phyloP scores from a whole-genome alignment of 1,140 invertebrate species.

The Phocides pigmalion region DNA sequence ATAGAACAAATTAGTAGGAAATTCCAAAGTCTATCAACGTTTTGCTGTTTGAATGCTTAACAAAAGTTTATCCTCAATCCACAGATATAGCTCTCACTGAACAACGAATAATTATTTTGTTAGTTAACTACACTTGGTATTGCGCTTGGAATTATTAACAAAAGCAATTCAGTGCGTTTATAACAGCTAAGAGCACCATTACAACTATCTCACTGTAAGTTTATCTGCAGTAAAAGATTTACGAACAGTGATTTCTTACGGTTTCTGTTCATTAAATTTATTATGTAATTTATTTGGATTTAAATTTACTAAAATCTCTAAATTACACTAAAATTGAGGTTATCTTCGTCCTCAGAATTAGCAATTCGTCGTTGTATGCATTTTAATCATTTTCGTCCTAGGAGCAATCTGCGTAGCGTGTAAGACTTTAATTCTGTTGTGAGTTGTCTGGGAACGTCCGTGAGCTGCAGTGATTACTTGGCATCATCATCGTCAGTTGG shows the following conservation, averaged over 20 bases:
- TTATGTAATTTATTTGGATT: not conserved
- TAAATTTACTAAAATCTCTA: not conserved
- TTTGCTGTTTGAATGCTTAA: too few relatives aligned
- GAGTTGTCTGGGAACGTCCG: too few relatives aligned
- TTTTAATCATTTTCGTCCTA: too few relatives aligned
- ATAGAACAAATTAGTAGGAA: too few relatives aligned
- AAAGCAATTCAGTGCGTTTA: slow-evolving; percentile 1
- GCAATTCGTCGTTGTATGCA: too few relatives aligned
- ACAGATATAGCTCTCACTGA: not conserved
- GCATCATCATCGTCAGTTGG: too few relatives aligned
- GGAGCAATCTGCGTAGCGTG: too few relatives aligned
- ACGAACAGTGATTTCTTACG: not conserved
- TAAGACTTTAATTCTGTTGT: too few relatives aligned
- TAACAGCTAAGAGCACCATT: slow-evolving; percentile 1
- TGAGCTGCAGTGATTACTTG: too few relatives aligned
- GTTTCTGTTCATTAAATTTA: not conserved
- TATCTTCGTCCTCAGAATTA: too few relatives aligned
- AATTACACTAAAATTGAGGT: too few relatives aligned
- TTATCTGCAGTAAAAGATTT: slow-evolving; percentile 14
- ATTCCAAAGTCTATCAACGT: too few relatives aligned
- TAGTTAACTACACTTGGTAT: not conserved
- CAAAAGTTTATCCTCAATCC: not conserved
- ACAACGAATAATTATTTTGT: slow-evolving; percentile 6
- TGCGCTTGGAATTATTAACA: slow-evolving; percentile 15
- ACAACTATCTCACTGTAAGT: not conserved